These are phyloP conservation scores for Pocillopora damicornis DNA, from an alignment of 64 coral and sea anemone species.

Conservation along the genomic window DNA sequence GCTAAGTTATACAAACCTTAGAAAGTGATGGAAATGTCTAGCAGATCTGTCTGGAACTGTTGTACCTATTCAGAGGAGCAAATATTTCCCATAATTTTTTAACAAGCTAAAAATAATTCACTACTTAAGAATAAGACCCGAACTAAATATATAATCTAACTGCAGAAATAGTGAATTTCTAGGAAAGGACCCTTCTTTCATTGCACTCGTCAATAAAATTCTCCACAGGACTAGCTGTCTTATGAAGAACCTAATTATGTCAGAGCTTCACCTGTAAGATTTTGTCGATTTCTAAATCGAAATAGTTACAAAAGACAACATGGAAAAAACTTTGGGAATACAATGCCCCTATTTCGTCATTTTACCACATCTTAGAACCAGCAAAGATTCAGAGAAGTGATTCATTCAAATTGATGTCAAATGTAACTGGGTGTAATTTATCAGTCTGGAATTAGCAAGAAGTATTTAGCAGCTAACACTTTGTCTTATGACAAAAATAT, in stretches of 20 bases:
- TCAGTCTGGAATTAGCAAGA: not conserved
- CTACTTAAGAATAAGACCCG: not conserved
- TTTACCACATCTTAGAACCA: not conserved
- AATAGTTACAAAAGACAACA: not conserved
- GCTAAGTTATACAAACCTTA: too few relatives aligned
- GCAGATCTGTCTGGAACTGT: not conserved
- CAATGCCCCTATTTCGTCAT: not conserved
- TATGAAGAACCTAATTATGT: not conserved
- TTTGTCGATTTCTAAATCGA: not conserved
- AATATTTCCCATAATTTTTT: not conserved
- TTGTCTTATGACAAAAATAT: not conserved
- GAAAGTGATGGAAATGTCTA: not conserved
- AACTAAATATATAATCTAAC: not conserved
- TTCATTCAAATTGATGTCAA: not conserved
- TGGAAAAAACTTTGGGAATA: not conserved
- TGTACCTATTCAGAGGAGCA: not conserved
- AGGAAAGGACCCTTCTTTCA: not conserved
- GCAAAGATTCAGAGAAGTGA: not conserved
- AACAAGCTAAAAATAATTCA: not conserved
- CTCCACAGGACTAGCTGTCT: not conserved
- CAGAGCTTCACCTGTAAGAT: not conserved
- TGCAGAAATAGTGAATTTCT: not conserved
- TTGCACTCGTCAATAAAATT: not conserved
- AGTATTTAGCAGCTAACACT: not conserved
- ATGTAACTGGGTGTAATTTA: not conserved